Base-by-base conservation (phyloP, 2,797 vertebrate genomes). In the Lindbergichthys nudifrons region DNA sequence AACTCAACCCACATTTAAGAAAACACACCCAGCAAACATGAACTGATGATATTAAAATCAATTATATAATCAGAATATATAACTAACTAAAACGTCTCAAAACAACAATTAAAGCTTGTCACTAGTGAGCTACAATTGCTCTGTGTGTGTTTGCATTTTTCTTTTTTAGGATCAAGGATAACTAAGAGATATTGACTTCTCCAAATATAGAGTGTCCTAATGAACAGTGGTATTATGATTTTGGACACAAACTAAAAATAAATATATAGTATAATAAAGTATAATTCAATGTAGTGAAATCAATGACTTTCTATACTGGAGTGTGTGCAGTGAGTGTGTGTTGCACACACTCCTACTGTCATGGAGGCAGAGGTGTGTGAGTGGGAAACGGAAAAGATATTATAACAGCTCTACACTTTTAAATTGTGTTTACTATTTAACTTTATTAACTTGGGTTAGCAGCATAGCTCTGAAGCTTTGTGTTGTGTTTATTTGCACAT, bases 171-270 rank as follows among this genome's bases (percentile, higher is more conserved):
- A 79, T 68, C 7, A 63, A 79, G 30, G 36, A 73, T 74, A 75
- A 84, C 62, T 32, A 67, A 85, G 68, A 80, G 45, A 58, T 39
- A 64, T 26, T 46, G 26, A 26, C 51, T 12, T 39, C 2, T 39
- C n/a, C 21, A 21, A 21, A 21, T 21, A 21, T 21, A 21, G 2
- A 21, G 26, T n/a, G 18, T 51, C 63, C 53, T 73, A 75, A 75
- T 79, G 48, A 86, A 68, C 73, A 39, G 23, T 7, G 14, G 36
- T 66, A 23, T 67, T 78, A 81, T 69, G 61, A 70, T 79, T 86
- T 74, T 36, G 60, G 26, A 83, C 75, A 73, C 50, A 82, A 65
- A 62, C 65, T 1, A 50, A 48, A 74, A 86, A 74, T 77, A 78
- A 80, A 87, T 4, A 0, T 56, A 45, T n/a, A 32, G 26, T 26